Evolutionary conservation across 2,888 invertebrate species (phyloP), one percentile per base, ranked within the genome.

Genomic region (Cerceris rybyensis): DNA sequence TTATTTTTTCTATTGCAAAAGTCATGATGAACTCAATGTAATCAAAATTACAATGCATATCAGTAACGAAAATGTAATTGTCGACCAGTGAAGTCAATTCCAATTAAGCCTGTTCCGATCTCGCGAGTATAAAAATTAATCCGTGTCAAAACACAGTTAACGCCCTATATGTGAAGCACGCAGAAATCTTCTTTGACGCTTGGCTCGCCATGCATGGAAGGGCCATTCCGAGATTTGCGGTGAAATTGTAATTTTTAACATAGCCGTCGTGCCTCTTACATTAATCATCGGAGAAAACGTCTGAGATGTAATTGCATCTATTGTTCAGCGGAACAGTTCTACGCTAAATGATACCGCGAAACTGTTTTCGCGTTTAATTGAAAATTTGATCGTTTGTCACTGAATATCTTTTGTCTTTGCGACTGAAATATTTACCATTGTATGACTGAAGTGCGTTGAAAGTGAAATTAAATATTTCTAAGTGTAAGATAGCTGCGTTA

Each of bases 131-230:
- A 16, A 39, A 50, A 60, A 46, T 80, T 81, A 84, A 88, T 89
- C 84, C 82, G 84, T 88, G 89, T 87, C 88, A 86, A 83, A 87
- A 86, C 86, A 88, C 87, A 86, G 89, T 89, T 88, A 89, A 89
- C 89, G 91, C 89, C 88, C 90, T 88, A 91, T 91, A 91, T 92
- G 90, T 90, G 89, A 88, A 90, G 81, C 85, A 83, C 83, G 88
- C 87, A 89, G 89, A 89, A 90, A 90, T 90, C 85, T 87, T 70
- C 70, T 83, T 85, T 78, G 82, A 82, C 88, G 89, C 90, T 88
- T 91, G 90, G 86, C 67, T 85, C 87, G 72, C 73, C 90, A 91
- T 86, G 90, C 90, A 81, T 88, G 81, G 82, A 78, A 81, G 72
- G 70, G 66, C 66, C 49, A 13, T 54, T 42, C 63, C 43, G 61